These are phyloP conservation scores for silkworm (Bombyx mori) DNA, from an alignment of 1,140 invertebrate genomes.

Conservation along the genomic window DNA sequence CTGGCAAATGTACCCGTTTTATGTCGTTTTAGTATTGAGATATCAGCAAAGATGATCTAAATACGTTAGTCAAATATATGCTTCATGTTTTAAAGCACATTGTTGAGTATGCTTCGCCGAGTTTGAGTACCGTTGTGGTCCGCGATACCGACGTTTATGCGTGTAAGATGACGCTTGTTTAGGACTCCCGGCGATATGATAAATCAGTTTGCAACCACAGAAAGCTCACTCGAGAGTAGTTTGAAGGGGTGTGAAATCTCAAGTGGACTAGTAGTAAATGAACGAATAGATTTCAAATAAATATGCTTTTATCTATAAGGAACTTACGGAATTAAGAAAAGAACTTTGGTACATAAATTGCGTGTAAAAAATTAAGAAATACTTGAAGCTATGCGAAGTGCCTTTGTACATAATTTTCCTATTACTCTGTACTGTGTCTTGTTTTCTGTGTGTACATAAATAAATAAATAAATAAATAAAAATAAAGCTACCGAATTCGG, in stretches of 20 bases:
- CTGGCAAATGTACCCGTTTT: background rate
- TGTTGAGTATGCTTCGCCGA: conserved; percentile 44
- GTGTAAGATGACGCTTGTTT: conserved; percentile 69
- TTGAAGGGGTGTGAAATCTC: conserved; percentile 41
- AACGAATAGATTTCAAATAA: conserved; percentile 32
- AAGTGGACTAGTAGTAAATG: conserved; percentile 51
- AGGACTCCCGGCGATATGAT: conserved; percentile 63
- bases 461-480: too few relatives aligned
- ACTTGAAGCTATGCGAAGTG: too few relatives aligned
- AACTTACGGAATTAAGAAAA: too few relatives aligned
- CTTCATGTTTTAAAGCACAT: conserved; percentile 40
- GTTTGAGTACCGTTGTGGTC: conserved; percentile 25
- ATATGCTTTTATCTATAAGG: too few relatives aligned
- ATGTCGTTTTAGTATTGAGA: background rate
- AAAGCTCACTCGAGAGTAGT: conserved; percentile 52
- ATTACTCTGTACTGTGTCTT: too few relatives aligned
- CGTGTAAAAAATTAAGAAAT: too few relatives aligned
- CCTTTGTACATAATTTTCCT: too few relatives aligned
- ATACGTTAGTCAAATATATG: conserved; percentile 43
- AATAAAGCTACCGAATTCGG: conserved; percentile 8
- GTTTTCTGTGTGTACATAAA: too few relatives aligned
- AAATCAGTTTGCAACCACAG: conserved; percentile 62
- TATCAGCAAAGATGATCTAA: conserved; percentile 27
- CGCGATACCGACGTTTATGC: conserved; percentile 59
- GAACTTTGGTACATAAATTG: too few relatives aligned